phyloP scores from a whole-genome alignment of 2,797 vertebrate genomes.

The Pseudopleuronectes americanus region DNA sequence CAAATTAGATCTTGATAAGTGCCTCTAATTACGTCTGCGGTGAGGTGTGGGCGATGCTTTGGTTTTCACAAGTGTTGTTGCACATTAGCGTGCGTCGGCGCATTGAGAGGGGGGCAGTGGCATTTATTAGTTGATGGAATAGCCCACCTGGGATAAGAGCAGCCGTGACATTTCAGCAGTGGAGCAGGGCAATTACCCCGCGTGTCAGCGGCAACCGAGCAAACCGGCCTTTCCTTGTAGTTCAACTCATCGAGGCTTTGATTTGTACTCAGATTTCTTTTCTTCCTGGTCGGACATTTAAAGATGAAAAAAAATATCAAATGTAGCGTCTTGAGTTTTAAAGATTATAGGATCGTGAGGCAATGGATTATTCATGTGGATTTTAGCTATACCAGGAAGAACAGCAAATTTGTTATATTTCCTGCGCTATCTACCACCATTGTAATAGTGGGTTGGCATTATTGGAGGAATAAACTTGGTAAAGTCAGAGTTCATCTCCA shows the following conservation, averaged over 20 bases:
- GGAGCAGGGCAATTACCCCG: constrained; percentile 75
- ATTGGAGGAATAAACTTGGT: too few relatives aligned
- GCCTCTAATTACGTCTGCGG: constrained; percentile 63
- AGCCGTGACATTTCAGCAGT: constrained; percentile 76
- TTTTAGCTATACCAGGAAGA: too few relatives aligned
- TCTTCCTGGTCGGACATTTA: constrained; percentile 19
- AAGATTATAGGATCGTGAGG: too few relatives aligned
- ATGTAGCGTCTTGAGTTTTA: too few relatives aligned
- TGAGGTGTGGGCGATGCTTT: constrained; percentile 61
- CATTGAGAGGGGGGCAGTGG: constrained; percentile 57
- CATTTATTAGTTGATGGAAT: constrained; percentile 78
- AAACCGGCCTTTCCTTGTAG: constrained; percentile 53
- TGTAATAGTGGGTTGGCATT: too few relatives aligned
- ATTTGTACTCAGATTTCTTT: constrained; percentile 59
- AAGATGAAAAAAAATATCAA: neutral
- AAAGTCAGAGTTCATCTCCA: too few relatives aligned
- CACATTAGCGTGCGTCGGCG: constrained; percentile 47
- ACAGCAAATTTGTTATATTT: too few relatives aligned
- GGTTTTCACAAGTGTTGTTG: constrained; percentile 64
- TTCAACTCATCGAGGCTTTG: constrained; percentile 62
- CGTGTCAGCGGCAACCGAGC: constrained; percentile 67
- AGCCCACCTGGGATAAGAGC: constrained; percentile 76
- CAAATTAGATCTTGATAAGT: constrained; percentile 68
- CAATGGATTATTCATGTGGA: too few relatives aligned
- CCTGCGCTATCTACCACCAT: too few relatives aligned